Evolutionary conservation across 2,113 vertebrate species (phyloP), one percentile per base, ranked within the genome.

Genomic region (Phalacrocorax brasilianus): DNA sequence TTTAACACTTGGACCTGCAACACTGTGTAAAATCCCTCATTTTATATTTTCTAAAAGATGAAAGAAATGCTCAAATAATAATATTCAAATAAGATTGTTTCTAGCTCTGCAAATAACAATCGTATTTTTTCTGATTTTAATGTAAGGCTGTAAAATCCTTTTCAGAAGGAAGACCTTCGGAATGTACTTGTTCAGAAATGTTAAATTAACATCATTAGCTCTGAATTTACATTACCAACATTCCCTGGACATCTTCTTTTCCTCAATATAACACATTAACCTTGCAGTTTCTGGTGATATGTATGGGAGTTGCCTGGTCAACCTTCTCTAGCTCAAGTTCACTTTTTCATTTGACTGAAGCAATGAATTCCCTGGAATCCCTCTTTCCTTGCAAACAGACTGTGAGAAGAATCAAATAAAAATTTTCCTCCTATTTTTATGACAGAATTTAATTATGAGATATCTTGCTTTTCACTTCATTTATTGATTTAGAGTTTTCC

Each of bases 401-500:
- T 76, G 21, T 35, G 7, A 65, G 30, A 5, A 72, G 11, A 91
- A 71, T 19, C 3, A 84, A 82, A 85, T 19, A 40, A 79, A 95
- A 68, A 42, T 77, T 58, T 71, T n/a, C 6, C 6, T 84, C 6
- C 6, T 67, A 8, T 6, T 74, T 94, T 67, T 70, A 14, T 91
- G 42, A 74, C 12, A 56, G 55, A 84, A 75, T 65, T 63, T 45
- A 4, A 18, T 33, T 17, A 67, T 70, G 16, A 88, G 90, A 65
- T 77, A 80, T 56, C 19, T 59, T 66, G 4, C 0, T 33, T 85
- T 86, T 91, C 27, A 74, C 5, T 40, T 67, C 2, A 23, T 42
- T 67, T 90, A 50, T 42, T 70, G 21, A 23, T 55, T 96, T 95
- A 79, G 52, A 78, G 27, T 79, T 95, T 96, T 78, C 53, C 68